Evolutionary conservation across 2,888 invertebrate genomes (phyloP).

Genomic region (Chloroclystis v-ata): DNA sequence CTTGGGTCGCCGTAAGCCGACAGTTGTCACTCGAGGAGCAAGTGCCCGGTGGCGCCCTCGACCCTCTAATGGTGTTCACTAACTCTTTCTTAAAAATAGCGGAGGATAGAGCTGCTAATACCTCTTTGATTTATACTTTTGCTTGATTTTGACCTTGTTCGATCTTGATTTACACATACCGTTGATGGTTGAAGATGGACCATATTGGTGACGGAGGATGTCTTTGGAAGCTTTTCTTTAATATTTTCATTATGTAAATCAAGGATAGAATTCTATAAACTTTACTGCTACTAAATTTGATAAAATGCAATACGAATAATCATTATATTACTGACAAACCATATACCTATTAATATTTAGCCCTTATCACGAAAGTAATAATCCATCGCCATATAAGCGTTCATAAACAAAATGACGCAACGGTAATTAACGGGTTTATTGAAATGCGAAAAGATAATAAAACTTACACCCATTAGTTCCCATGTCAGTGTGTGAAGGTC

Average conservation of each 20-base stretch:
- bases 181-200: no score
- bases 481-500: conserved; percentile 14
- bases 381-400: not conserved
- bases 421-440: conserved; percentile 10
- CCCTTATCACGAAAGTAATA: no score
- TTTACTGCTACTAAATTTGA: no score
- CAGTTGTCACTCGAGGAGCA: conserved; percentile 19
- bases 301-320: no score
- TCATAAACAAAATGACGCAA: conserved; percentile 5
- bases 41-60: conserved; percentile 25
- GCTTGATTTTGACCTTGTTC: no score
- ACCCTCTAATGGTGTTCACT: conserved; percentile 36
- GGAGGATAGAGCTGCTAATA: conserved; percentile 32
- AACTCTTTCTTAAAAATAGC: conserved; percentile 35
- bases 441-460: conserved; percentile 9
- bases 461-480: conserved; percentile 7
- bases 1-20: not conserved
- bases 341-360: no score
- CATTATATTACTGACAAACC: no score
- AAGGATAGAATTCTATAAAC: no score
- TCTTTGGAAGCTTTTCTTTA: no score
- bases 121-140: conserved; percentile 4
- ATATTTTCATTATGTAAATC: no score
- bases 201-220: no score
- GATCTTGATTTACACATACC: no score